phyloP scores from a whole-genome alignment of 2,113 vertebrate species.

The Megalops atlanticus region DNA sequence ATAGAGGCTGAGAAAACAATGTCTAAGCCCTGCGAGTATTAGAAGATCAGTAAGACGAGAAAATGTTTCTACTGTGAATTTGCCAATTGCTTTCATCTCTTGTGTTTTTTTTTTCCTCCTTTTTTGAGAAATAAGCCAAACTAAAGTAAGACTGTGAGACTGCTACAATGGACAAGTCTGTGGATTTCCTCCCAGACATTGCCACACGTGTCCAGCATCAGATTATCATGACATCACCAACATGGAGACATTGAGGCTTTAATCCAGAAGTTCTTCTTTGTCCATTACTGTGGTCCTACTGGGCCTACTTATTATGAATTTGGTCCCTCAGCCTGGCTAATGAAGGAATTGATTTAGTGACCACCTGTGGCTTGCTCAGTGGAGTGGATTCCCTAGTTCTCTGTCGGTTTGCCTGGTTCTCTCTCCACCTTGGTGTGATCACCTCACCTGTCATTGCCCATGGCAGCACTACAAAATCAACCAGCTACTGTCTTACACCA shows the following conservation, averaged over 20 bases:
- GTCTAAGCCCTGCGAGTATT: background rate
- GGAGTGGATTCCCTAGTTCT: too few relatives aligned
- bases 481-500: too few relatives aligned
- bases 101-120: background rate
- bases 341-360: too few relatives aligned
- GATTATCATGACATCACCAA: background rate
- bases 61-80: conserved; percentile 5
- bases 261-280: background rate
- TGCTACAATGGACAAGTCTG: background rate
- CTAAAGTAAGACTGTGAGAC: background rate
- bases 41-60: background rate
- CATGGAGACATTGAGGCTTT: background rate
- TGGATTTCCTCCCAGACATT: background rate
- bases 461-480: too few relatives aligned
- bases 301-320: too few relatives aligned
- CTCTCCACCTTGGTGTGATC: background rate
- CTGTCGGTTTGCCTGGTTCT: too few relatives aligned
- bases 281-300: background rate
- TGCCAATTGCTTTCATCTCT: background rate
- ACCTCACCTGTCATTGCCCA: background rate
- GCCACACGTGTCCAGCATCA: background rate
- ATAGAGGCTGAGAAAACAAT: background rate
- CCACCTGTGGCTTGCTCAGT: too few relatives aligned
- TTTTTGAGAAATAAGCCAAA: background rate
- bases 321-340: too few relatives aligned